Base-by-base conservation (phyloP, 2,797 vertebrate species). In the Darevskia nairensis region DNA sequence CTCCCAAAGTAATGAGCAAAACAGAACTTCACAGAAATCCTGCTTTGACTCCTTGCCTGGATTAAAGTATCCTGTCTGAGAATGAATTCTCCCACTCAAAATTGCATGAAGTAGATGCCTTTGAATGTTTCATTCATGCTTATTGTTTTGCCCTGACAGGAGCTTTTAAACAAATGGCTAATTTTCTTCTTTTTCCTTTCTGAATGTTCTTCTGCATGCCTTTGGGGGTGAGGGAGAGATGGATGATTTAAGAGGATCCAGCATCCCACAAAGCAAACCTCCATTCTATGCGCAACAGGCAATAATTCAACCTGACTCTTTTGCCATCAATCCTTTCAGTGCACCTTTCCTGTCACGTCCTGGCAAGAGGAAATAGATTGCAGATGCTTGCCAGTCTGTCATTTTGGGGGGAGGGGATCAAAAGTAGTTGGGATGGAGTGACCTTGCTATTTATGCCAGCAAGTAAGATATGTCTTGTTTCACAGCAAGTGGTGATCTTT, bases 191-290 rank as follows among this genome's bases (percentile, higher is more conserved):
- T 66, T 66, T 64, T n/a, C 23, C 23, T 17, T 3, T 0, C 19
- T 27, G 72, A 91, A 91, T 93, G 71, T 78, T 93, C 66, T 91
- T 85, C 87, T 82, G 68, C 68, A 94, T 89, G 89, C 87, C 89
- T 94, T 92, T 89, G 15, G n/a, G 50, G 79, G 88, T 89, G 85
- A 46, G 86, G 80, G 72, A 75, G n/a, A 82, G 89, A 90, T 61
- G 27, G 84, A 93, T 90, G 92, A 94, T 90, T 94, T 82, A 82
- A 66, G 92, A 80, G 72, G 94, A 27, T 15, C 72, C 80, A 90
- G 59, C 79, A 84, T 91, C 88, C 86, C 89, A 86, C 61, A 94
- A 94, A 92, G 86, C 90, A 93, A 92, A 92, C 88, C 89, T 93
- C 76, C 0, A 0, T 82, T 95, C 27, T 50, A 81, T 80, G 84